A percentile compares a stretch with the other conserved stretches of the same genome.
These are phyloP conservation scores for Osedax fenrisi DNA, from an alignment of 2,888 invertebrate genomes.

Conservation along the genomic window DNA sequence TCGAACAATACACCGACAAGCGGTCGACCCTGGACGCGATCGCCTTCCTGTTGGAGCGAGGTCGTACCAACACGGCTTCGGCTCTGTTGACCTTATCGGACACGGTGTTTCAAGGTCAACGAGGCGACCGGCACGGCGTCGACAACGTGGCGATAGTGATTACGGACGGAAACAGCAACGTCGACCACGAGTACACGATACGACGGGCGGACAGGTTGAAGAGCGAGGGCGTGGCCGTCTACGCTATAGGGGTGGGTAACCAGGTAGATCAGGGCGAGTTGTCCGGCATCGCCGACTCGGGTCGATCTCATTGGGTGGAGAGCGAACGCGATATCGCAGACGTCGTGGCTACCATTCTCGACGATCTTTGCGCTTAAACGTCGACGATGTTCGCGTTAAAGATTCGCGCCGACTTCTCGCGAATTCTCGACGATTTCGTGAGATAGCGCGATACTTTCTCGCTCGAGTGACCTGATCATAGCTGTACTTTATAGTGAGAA, in stretches of 20 bases:
- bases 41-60: slow-evolving; percentile 41
- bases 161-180: slow-evolving; percentile 44
- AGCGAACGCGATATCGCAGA: too few relatives aligned
- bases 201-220: slow-evolving; percentile 40
- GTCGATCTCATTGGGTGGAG: too few relatives aligned
- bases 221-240: slow-evolving; percentile 39
- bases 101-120: slow-evolving; percentile 30
- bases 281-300: slow-evolving; percentile 30
- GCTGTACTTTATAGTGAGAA: too few relatives aligned
- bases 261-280: slow-evolving; percentile 29
- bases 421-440: too few relatives aligned
- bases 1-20: slow-evolving; percentile 40
- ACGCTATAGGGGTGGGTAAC: slow-evolving; percentile 38
- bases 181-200: slow-evolving; percentile 40
- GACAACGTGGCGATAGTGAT: slow-evolving; percentile 36
- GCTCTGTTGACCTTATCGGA: slow-evolving; percentile 34
- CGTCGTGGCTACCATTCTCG: too few relatives aligned
- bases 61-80: slow-evolving; percentile 44
- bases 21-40: slow-evolving; percentile 41
- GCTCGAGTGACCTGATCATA: too few relatives aligned
- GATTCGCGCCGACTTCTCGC: too few relatives aligned
- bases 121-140: slow-evolving; percentile 33
- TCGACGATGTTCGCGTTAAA: too few relatives aligned
- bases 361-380: too few relatives aligned
- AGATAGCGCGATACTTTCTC: too few relatives aligned